A percentile compares a stretch with the other conserved stretches of the same genome.
Evolutionary conservation across 2,113 vertebrate genomes (phyloP).

Genomic region (Grammomys dolichurus): DNA sequence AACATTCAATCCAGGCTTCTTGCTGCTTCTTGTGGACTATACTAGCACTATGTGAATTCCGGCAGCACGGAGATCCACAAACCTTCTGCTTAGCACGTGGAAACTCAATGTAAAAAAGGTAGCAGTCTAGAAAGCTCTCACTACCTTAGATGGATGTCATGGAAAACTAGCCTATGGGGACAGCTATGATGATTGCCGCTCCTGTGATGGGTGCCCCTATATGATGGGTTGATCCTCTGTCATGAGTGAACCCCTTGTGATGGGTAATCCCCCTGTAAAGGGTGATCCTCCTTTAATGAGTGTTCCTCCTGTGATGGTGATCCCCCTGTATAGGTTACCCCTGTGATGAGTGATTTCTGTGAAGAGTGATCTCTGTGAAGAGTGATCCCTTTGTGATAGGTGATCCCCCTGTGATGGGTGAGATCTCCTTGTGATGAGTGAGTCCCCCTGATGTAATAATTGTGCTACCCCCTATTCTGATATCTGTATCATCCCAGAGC

Average conservation of each 20-base stretch:
- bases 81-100: neutral
- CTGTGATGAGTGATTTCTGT: neutral
- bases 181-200: fast-evolving
- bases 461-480: neutral
- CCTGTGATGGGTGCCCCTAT: neutral
- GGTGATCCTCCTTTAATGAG: neutral
- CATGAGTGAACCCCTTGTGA: too few relatives aligned
- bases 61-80: too few relatives aligned
- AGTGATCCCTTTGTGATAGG: too few relatives aligned
- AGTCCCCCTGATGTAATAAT: neutral
- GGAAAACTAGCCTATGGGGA: fast-evolving
- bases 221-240: neutral
- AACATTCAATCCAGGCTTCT: too few relatives aligned
- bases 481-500: too few relatives aligned
- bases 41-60: neutral
- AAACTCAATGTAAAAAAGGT: neutral
- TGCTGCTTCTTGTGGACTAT: neutral
- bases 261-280: neutral
- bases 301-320: neutral
- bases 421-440: too few relatives aligned
- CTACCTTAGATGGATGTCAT: too few relatives aligned
- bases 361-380: neutral
- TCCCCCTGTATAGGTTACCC: too few relatives aligned
- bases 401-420: too few relatives aligned
- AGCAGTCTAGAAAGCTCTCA: too few relatives aligned